Conservation (phyloP, 2,888 invertebrate genomes). For the Tetheella fluctuosa region DNA sequence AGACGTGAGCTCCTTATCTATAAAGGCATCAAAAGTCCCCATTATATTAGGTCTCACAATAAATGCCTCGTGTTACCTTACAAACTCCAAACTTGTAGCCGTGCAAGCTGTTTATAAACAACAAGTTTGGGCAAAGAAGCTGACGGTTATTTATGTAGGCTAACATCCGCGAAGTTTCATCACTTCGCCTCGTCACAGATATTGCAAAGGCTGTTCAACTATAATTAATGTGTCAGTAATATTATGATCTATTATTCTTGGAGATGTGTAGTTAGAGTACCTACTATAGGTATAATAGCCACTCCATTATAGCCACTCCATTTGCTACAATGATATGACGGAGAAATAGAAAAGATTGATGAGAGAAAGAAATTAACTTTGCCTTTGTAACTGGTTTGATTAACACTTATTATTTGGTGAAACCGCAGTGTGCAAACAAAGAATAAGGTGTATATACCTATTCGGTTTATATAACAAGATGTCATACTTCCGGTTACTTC, state of each 20-base stretch:
- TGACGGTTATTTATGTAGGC: slow-evolving; percentile 12
- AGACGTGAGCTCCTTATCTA: not conserved
- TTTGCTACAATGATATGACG: not conserved
- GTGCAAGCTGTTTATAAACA: slow-evolving; percentile 10
- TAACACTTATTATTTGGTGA: not conserved
- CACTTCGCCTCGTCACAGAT: slow-evolving; percentile 4
- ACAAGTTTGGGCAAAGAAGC: slow-evolving; percentile 13
- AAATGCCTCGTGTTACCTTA: not conserved
- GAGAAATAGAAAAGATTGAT: not conserved
- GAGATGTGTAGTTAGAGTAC: not conserved
- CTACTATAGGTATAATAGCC: not conserved
- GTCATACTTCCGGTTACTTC: slow-evolving; percentile 1
- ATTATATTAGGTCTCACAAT: not conserved
- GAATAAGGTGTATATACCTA: not conserved
- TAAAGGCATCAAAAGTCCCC: not conserved
- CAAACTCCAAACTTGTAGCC: slow-evolving; percentile 6
- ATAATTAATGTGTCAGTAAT: slow-evolving; percentile 9
- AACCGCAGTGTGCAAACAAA: not conserved
- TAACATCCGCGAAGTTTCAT: slow-evolving; percentile 3
- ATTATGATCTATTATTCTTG: not conserved
- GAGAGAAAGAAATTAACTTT: slow-evolving; percentile 1
- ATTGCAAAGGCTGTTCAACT: slow-evolving; percentile 5
- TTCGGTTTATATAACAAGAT: not conserved
- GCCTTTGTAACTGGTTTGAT: slow-evolving; percentile 1
- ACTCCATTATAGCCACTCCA: not conserved